A percentile compares a stretch with the other conserved stretches of the same genome.
These are phyloP conservation scores for Monochamus saltuarius DNA, from an alignment of 1,140 invertebrate genomes.

Conservation along the genomic window DNA sequence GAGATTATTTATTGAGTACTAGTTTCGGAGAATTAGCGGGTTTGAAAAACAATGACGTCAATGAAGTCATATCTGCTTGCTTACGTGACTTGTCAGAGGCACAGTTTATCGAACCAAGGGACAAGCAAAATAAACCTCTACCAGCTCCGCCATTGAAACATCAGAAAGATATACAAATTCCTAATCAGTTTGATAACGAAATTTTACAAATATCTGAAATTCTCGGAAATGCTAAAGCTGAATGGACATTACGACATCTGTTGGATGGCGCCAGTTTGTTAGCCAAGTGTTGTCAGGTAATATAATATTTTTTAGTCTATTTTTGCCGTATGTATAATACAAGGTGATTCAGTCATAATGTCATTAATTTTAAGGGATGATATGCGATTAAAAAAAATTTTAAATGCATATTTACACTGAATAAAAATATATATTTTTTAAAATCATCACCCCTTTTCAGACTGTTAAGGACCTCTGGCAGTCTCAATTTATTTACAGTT, in stretches of 20 bases:
- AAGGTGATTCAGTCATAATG: too few species aligned
- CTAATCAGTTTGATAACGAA: conserved; percentile 32
- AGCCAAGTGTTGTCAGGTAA: conserved; percentile 56
- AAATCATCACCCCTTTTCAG: too few species aligned
- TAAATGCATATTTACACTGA: too few species aligned
- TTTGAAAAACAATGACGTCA: conserved; percentile 74
- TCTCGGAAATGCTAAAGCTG: conserved; percentile 54
- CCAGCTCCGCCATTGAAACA: conserved; percentile 61
- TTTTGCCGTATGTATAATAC: too few species aligned
- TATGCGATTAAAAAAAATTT: too few species aligned
- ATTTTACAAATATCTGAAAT: conserved; percentile 38
- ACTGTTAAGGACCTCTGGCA: too few species aligned
- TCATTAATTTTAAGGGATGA: too few species aligned
- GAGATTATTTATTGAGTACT: conserved; percentile 63
- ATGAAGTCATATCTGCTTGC: conserved; percentile 84
- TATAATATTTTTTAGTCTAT: conserved; percentile 41
- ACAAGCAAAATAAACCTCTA: conserved; percentile 78
- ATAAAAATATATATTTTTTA: too few species aligned
- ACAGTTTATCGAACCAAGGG: conserved; percentile 81
- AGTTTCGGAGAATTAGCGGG: conserved; percentile 83
- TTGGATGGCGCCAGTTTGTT: conserved; percentile 78
- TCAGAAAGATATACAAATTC: conserved; percentile 29
- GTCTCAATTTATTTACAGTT: too few species aligned
- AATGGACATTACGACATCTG: conserved; percentile 82
- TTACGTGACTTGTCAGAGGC: conserved; percentile 83